A percentile compares a stretch with the other conserved stretches of the same genome.
These are phyloP conservation scores for Sebastes glaucus DNA, from an alignment of 2,797 vertebrate species.

Conservation along the genomic window DNA sequence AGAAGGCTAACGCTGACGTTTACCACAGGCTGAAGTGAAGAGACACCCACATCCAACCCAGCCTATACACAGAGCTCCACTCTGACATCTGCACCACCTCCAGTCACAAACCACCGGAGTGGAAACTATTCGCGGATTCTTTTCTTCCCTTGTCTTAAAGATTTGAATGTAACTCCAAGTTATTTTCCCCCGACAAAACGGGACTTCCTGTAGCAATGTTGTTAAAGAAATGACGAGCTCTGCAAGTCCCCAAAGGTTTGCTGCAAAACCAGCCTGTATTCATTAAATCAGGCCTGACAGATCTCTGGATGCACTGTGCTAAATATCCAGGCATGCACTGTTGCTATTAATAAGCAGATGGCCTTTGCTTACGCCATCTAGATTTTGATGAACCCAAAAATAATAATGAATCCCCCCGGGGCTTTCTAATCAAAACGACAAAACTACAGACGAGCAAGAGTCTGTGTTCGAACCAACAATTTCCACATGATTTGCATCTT, in stretches of 20 bases:
- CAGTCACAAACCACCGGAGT: slow-evolving; percentile 34
- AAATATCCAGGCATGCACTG: slow-evolving; percentile 8
- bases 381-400: slow-evolving; percentile 17
- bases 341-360: slow-evolving; percentile 31
- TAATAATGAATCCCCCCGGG: neutral
- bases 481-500: slow-evolving; percentile 35
- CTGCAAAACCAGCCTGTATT: slow-evolving; percentile 18
- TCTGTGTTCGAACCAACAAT: neutral
- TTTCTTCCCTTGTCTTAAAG: slow-evolving; percentile 11
- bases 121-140: slow-evolving; percentile 21
- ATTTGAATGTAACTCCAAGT: slow-evolving; percentile 9
- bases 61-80: neutral
- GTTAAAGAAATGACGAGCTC: slow-evolving; percentile 3
- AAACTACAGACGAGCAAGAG: neutral
- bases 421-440: neutral
- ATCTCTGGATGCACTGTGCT: slow-evolving; percentile 16
- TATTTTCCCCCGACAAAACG: slow-evolving; percentile 6
- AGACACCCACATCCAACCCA: neutral
- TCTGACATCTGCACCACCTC: slow-evolving; percentile 46
- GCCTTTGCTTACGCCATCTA: slow-evolving; percentile 7
- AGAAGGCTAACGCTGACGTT: neutral
- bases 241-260: slow-evolving; percentile 3
- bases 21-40: slow-evolving; percentile 3
- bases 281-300: slow-evolving; percentile 20
- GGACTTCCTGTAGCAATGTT: neutral